Evolutionary conservation across 2,888 invertebrate genomes (phyloP).

Genomic region (Tromatobia lineatoria): DNA sequence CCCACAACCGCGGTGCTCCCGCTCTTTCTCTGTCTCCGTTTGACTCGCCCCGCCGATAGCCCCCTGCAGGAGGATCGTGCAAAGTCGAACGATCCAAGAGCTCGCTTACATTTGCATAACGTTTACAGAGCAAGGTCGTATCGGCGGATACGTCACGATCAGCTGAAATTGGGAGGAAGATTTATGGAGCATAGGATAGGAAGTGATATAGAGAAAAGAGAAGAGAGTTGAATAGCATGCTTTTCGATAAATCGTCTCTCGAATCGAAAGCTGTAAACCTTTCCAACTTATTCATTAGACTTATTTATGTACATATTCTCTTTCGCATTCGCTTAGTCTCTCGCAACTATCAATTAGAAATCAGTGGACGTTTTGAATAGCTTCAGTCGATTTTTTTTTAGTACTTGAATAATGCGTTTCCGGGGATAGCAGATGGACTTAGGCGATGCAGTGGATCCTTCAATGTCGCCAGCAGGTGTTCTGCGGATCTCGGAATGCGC

Average conservation of each 20-base stretch:
- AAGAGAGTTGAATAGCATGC: conserved; percentile 37
- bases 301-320: conserved; percentile 34
- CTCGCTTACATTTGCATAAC: conserved; percentile 74
- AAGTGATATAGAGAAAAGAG: conserved; percentile 41
- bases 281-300: conserved; percentile 65
- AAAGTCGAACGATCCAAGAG: conserved; percentile 58
- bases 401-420: too few species aligned
- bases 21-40: not conserved
- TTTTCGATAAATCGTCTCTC: conserved; percentile 39
- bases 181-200: conserved; percentile 76
- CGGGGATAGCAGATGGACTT: too few species aligned
- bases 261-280: conserved; percentile 59
- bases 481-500: too few species aligned
- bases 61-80: conserved; percentile 40
- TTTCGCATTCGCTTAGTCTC: conserved; percentile 39
- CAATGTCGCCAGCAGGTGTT: too few species aligned
- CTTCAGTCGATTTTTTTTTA: too few species aligned
- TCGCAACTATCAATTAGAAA: conserved; percentile 54
- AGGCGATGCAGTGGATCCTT: too few species aligned
- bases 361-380: too few species aligned
- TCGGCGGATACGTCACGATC: conserved; percentile 74
- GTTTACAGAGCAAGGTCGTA: conserved; percentile 74
- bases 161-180: conserved; percentile 78
- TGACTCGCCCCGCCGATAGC: not conserved
- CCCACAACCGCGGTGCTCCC: conserved; percentile 48